A percentile compares a stretch with the other conserved stretches of the same genome.
Conservation (phyloP, 2,797 vertebrate species). For the Erethizon dorsatum region DNA sequence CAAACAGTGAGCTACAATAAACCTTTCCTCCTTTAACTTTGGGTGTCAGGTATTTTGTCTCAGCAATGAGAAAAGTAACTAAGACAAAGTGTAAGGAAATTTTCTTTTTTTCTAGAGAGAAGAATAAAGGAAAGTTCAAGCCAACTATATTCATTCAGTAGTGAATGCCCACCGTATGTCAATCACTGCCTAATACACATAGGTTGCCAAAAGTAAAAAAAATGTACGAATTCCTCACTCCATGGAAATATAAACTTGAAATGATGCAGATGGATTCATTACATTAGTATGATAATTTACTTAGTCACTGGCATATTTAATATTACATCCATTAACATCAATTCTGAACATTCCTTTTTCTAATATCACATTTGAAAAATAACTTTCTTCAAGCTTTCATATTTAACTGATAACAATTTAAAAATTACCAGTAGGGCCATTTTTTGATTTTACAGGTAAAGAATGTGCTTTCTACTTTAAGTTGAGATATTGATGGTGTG, state of each 20-base stretch:
- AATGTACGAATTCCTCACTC: background rate
- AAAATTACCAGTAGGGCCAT: background rate
- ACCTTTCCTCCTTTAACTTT: background rate
- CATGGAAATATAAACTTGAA: background rate
- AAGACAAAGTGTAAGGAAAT: background rate
- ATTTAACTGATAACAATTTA: background rate
- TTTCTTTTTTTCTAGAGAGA: background rate
- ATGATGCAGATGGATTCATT: background rate
- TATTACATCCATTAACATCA: background rate
- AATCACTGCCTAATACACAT: background rate
- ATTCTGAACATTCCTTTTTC: conserved; percentile 44
- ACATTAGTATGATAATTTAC: background rate
- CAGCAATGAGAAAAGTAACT: background rate
- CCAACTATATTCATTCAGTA: background rate
- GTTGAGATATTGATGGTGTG: background rate
- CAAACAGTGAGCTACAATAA: background rate
- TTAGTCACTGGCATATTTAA: background rate
- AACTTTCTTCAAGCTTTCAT: background rate
- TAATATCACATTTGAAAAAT: background rate
- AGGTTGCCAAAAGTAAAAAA: background rate
- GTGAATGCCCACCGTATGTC: background rate
- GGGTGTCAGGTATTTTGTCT: background rate
- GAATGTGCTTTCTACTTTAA: background rate
- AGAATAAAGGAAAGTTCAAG: background rate
- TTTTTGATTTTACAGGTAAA: background rate